Evolutionary conservation across 1,140 invertebrate species (phyloP), one percentile per base, ranked within the genome.

Genomic region (Nautilus pompilius): DNA sequence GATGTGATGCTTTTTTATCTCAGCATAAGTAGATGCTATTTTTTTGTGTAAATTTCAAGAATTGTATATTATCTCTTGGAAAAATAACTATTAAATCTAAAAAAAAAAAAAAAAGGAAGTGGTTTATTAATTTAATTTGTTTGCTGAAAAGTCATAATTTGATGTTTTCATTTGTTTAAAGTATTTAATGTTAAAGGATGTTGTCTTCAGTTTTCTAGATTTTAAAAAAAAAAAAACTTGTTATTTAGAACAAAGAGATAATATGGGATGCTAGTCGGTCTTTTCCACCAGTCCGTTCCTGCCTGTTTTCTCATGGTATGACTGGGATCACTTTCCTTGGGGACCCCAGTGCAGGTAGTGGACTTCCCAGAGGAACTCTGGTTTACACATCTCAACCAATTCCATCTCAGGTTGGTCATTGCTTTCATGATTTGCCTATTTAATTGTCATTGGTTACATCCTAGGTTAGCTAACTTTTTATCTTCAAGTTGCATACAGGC

Each of bases 291-390:
- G 73, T 80, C 2, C 61, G 79, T 15, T 70, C 76, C 8, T 79
- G 78, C 63, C 67, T 82, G 3, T 80, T 82, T 62, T 80, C 80
- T 32, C 69, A 75, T 34, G 70, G 65, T 45, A 60, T 79, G 58
- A 79, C 75, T 15, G 72, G 66, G 26, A 64, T 82, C 32, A 79
- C 78, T 36, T 82, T 81, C 62, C 77, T 82, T 41, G 80, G 80
- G 20, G 80, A 82, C 56, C 78, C 80, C 1, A 79, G 74, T 61
- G 75, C 74, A 15, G 72, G 76, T 8, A 74, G 68, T 60, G 78
- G 77, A 29, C 68, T 81, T 15, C 80, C 80, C 8, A 59, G 80
- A 17, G 80, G 80, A 13, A 77, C 77, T 8, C 67, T 82, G 62
- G 67, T 82, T 26, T 82, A 79, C 68, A 77, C 80, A 28, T 77